phyloP scores from a whole-genome alignment of 1,140 invertebrate genomes.

The Dendroctonus ponderosae region DNA sequence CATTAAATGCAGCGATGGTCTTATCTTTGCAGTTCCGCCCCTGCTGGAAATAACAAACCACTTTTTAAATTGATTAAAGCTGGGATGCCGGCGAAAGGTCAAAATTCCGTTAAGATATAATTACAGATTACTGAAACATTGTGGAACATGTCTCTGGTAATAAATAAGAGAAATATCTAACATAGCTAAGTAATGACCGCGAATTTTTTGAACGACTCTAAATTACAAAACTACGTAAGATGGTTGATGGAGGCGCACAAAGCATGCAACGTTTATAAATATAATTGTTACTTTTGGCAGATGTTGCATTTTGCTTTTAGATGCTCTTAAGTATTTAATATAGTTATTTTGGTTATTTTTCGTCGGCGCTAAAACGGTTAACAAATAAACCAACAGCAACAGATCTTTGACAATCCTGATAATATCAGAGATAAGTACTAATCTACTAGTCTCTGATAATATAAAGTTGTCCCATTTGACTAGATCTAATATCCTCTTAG shows the following conservation, averaged over 20 bases:
- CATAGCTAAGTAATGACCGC: constrained; percentile 28
- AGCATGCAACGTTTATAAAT: not conserved
- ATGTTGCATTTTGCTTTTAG: too few species aligned
- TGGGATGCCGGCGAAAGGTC: constrained; percentile 23
- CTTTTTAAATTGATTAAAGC: constrained; percentile 22
- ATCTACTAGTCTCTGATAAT: too few species aligned
- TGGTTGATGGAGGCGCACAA: constrained; percentile 7
- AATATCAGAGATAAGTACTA: too few species aligned
- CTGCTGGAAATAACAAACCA: constrained; percentile 14
- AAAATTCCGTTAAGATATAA: constrained; percentile 34
- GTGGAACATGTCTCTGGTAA: constrained; percentile 26
- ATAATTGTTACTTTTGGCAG: too few species aligned
- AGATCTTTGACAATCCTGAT: too few species aligned
- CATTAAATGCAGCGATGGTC: too few species aligned
- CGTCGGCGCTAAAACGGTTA: too few species aligned
- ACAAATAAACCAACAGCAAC: too few species aligned
- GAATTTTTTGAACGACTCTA: constrained; percentile 29
- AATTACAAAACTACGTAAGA: constrained; percentile 16
- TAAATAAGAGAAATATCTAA: constrained; percentile 31
- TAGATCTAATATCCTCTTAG: too few species aligned
- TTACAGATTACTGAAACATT: constrained; percentile 32
- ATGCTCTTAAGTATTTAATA: too few species aligned
- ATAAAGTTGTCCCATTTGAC: too few species aligned
- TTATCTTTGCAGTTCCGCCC: constrained; percentile 6
- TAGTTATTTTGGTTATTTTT: too few species aligned